Evolutionary conservation across 2,888 invertebrate genomes (phyloP), one percentile per base, ranked within the genome.

Genomic region (Perithous albicinctus): DNA sequence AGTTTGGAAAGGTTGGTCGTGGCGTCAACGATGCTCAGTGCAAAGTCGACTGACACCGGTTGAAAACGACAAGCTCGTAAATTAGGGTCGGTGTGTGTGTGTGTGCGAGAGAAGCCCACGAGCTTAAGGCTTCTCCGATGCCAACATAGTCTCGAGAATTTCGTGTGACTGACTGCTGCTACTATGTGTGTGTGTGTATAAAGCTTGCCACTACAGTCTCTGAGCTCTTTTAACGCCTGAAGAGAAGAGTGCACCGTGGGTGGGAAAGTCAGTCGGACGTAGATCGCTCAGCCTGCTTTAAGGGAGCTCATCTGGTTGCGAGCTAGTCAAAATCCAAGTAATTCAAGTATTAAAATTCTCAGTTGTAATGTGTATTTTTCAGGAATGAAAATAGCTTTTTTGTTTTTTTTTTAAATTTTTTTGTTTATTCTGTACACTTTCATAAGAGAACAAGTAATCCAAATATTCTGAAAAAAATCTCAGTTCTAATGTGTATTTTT

Each of bases 211-310:
- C 32, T 26, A 12, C 43, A 46, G 15, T 10, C 23, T 46, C 35
- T 8, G 32, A 56, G 54, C 18, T 82, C 77, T 76, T 80, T 82
- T 63, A 54, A 72, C 56, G 64, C 43, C 35, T 46, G 56, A 64
- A 69, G 56, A 26, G 23, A 67, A 38, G 7, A 1, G 35, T 70
- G 23, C 77, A 59, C 64, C n/a, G 51, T 78, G 77, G 70, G 78
- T 72, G 78, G 63, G 54, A 51, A 20, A 43, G 2, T 10, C 46
- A 35, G 7, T 38, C 48, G 61, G 38, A 77, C 51, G 48, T 12
- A 29, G 18, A 46, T 15, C n/a, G 32, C 5, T 29, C 38, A 32
- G 29, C 56, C 41, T 66, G 48, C 12, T 64, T 18, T 46, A 41
- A 69, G 64, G 43, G 4, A 15, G 41, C 7, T n/a, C n/a, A n/a